Evolutionary conservation across 2,113 vertebrate species (phyloP).

Genomic region (Vimba vimba): DNA sequence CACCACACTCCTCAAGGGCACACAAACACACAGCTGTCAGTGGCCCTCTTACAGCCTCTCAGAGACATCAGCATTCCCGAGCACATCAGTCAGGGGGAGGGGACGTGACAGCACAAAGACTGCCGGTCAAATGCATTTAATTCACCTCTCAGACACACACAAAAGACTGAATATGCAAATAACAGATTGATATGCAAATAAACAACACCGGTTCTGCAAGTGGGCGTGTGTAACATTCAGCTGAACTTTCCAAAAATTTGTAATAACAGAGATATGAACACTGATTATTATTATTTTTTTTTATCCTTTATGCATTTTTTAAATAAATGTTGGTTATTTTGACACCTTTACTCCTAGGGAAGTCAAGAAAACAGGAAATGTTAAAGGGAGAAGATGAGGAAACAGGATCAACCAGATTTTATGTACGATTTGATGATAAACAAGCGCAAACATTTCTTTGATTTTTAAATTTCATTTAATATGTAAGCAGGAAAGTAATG

Average conservation of each 20-base stretch:
- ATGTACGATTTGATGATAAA: background rate
- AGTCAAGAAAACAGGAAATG: background rate
- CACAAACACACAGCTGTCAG: conserved; percentile 36
- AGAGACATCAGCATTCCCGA: background rate
- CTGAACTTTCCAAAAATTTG: background rate
- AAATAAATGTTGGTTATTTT: background rate
- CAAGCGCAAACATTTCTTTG: too few species aligned
- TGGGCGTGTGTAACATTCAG: background rate
- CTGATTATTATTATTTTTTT: background rate
- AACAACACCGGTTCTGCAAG: background rate
- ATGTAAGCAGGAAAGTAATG: background rate
- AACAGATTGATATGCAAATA: background rate
- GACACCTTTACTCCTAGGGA: background rate
- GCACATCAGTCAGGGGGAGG: background rate
- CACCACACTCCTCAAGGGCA: conserved; percentile 42
- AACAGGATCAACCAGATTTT: background rate
- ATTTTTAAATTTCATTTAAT: background rate
- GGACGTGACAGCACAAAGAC: background rate
- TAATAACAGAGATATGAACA: background rate
- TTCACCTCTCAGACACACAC: background rate
- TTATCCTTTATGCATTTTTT: background rate
- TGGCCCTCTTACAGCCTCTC: conserved; percentile 16
- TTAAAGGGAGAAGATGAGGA: background rate
- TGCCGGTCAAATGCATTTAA: background rate
- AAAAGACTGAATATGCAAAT: background rate